Percentiles rank a stretch among this genome's conserved stretches.
These are phyloP conservation scores for Psittacula derbiana DNA, from an alignment of 2,797 vertebrate species.

Conservation along the genomic window DNA sequence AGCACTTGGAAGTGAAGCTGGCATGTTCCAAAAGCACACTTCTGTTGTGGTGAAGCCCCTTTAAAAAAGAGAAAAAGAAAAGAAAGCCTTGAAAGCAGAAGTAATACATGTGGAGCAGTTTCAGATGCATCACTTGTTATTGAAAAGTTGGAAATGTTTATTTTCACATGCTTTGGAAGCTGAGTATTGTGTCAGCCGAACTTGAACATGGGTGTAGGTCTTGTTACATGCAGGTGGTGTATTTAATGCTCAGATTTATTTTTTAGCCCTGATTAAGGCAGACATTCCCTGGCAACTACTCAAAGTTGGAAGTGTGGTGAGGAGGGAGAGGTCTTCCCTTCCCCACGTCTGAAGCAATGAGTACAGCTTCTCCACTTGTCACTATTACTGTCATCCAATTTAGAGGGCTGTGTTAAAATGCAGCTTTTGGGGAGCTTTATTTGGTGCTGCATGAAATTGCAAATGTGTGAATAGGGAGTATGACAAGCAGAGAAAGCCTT, in stretches of 20 bases:
- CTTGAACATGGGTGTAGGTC: neutral
- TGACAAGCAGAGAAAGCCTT: neutral
- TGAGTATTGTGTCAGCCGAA: neutral
- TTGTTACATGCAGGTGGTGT: neutral
- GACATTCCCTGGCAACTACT: neutral
- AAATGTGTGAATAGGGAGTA: neutral
- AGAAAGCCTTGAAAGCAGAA: neutral
- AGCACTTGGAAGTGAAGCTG: neutral
- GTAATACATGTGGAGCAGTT: neutral
- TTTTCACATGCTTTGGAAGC: neutral
- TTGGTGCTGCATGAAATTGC: neutral
- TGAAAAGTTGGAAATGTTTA: neutral
- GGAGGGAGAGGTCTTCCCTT: neutral
- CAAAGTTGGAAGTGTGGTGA: neutral
- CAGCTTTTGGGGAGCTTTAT: neutral
- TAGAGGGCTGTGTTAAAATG: neutral
- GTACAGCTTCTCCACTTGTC: neutral
- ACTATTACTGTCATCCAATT: neutral
- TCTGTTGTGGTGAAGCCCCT: neutral
- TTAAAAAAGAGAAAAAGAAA: neutral
- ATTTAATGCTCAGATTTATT: neutral
- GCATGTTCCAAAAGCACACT: neutral
- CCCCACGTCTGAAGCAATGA: neutral
- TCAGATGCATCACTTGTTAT: neutral
- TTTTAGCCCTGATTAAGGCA: neutral